phyloP scores from a whole-genome alignment of 2,888 invertebrate species.

The Tetranychus piercei region DNA sequence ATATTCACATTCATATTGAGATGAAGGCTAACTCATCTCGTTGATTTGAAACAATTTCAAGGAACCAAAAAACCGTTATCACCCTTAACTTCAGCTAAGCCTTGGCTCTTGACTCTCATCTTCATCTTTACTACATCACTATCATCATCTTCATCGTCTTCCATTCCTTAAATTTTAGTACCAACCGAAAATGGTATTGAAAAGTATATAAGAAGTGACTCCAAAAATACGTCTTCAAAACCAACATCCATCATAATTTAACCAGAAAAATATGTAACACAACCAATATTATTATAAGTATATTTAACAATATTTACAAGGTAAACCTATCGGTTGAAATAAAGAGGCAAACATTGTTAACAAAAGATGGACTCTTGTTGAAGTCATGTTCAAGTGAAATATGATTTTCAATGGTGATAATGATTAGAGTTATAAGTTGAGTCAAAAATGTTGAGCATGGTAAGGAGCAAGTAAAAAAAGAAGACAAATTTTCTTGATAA shows the following conservation, averaged over 20 bases:
- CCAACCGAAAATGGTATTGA: not conserved
- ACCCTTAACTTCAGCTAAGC: not conserved
- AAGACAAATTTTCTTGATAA: too few relatives aligned
- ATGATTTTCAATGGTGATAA: too few relatives aligned
- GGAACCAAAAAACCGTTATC: not conserved
- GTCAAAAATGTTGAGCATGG: too few relatives aligned
- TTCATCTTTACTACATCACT: not conserved
- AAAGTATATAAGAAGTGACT: not conserved
- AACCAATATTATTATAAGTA: not conserved
- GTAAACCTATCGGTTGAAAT: not conserved
- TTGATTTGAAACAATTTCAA: conserved; percentile 1
- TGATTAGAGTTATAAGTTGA: too few relatives aligned
- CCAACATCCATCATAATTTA: not conserved
- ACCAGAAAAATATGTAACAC: not conserved
- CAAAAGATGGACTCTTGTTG: too few relatives aligned
- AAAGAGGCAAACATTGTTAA: too few relatives aligned
- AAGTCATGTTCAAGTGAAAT: too few relatives aligned
- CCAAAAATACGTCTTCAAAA: not conserved
- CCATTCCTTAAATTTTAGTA: not conserved
- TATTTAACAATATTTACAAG: not conserved
- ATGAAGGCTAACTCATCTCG: not conserved
- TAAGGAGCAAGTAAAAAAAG: too few relatives aligned
- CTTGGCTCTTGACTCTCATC: not conserved
- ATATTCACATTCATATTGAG: not conserved
- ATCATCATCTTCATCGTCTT: not conserved